These are phyloP conservation scores for Patella pellucida DNA, from an alignment of 2,888 invertebrate genomes.

Conservation along the genomic window DNA sequence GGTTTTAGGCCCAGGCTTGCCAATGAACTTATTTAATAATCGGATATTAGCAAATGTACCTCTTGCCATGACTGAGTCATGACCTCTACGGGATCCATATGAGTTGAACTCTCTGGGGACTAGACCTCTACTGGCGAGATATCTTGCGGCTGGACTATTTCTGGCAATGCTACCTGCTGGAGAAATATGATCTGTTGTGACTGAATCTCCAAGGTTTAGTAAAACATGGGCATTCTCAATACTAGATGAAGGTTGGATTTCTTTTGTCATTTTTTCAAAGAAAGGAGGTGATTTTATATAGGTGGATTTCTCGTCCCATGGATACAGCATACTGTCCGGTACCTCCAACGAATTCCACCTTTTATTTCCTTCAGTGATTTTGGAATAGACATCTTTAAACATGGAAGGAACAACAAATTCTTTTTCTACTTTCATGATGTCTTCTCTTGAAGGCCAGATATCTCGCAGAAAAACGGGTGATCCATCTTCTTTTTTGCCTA, in stretches of 20 bases:
- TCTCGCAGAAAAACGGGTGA: conserved; percentile 87
- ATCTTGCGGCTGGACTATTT: conserved; percentile 92
- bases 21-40: conserved; percentile 83
- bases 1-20: conserved; percentile 82
- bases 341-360: conserved; percentile 88
- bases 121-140: conserved; percentile 80
- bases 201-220: conserved; percentile 88
- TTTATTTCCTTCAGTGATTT: conserved; percentile 83
- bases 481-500: conserved; percentile 79
- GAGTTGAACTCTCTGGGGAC: conserved; percentile 88
- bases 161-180: conserved; percentile 97
- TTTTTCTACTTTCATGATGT: conserved; percentile 88
- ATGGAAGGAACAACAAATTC: conserved; percentile 93
- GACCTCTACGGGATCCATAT: conserved; percentile 96
- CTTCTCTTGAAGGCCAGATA: conserved; percentile 93
- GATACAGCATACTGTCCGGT: conserved; percentile 84
- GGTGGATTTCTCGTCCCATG: conserved; percentile 91
- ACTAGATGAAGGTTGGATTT: conserved; percentile 76
- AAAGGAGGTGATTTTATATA: conserved; percentile 98
- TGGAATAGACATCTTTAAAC: conserved; percentile 92
- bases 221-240: conserved; percentile 85
- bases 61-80: conserved; percentile 96
- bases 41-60: conserved; percentile 99
- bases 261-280: conserved; percentile 84
- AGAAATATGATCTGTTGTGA: conserved; percentile 98